These are phyloP conservation scores for Ctena decussata DNA, from an alignment of 2,888 invertebrate genomes.

Conservation along the genomic window DNA sequence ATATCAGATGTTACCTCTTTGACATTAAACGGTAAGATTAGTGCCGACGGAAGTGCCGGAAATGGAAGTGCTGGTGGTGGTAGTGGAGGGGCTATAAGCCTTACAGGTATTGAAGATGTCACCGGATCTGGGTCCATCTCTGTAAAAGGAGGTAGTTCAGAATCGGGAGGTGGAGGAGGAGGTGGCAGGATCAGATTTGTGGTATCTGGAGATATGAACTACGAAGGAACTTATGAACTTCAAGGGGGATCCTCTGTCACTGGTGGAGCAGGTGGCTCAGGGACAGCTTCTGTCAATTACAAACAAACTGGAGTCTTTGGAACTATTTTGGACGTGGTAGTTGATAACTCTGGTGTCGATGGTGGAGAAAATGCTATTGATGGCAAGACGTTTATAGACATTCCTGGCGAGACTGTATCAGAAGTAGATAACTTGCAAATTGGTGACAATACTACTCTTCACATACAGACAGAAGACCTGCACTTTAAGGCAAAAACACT, in stretches of 20 bases:
- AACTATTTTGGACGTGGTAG: conserved; percentile 36
- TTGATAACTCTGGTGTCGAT: conserved; percentile 57
- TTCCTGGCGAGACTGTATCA: conserved; percentile 24
- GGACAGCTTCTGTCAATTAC: conserved; percentile 67
- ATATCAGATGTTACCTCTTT: conserved; percentile 54
- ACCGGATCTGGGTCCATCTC: conserved; percentile 65
- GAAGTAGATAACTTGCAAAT: conserved; percentile 59
- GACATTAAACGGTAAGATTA: conserved; percentile 69
- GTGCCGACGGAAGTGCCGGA: conserved; percentile 67
- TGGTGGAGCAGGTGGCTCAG: conserved; percentile 72
- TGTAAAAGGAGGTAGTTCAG: conserved; percentile 66
- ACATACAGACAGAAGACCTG: conserved; percentile 49
- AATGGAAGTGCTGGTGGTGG: conserved; percentile 70
- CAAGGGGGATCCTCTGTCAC: conserved; percentile 67
- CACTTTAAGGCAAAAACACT: conserved; percentile 68
- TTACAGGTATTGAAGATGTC: conserved; percentile 44
- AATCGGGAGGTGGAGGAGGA: conserved; percentile 72
- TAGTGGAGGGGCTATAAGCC: conserved; percentile 70
- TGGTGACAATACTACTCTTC: conserved; percentile 60
- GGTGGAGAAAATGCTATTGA: conserved; percentile 41
- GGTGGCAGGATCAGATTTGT: conserved; percentile 71
- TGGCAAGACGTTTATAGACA: conserved; percentile 66
- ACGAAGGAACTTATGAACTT: conserved; percentile 60
- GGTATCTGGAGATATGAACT: conserved; percentile 65
- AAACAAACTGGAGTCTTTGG: conserved; percentile 34